Conservation (phyloP, 2,113 vertebrate species). For the Nothocercus nigrocapillus region DNA sequence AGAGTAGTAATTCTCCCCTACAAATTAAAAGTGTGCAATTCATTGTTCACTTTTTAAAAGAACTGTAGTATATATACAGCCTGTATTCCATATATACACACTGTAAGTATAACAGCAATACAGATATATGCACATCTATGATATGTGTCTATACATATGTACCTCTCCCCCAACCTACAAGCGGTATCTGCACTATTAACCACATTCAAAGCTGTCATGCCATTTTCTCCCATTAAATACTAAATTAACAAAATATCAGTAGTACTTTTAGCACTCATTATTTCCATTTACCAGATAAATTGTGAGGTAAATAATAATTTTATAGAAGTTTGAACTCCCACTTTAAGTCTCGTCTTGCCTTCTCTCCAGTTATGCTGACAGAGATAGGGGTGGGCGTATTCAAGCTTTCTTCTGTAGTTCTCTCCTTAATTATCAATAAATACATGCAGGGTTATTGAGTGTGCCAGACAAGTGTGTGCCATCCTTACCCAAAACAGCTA, state of each 20-base stretch:
- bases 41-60: neutral
- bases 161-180: neutral
- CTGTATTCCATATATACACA: neutral
- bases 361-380: neutral
- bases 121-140: neutral
- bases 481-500: conserved; percentile 89
- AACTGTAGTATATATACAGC: accelerated
- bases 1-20: conserved; percentile 91
- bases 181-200: neutral
- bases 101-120: neutral
- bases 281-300: neutral
- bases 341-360: neutral
- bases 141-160: neutral
- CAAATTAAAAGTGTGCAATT: neutral
- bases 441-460: neutral
- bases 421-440: neutral
- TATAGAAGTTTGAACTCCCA: neutral
- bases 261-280: neutral
- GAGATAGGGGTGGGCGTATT: neutral
- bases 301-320: neutral
- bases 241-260: neutral
- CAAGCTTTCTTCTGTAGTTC: too few species aligned
- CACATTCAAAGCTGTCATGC: neutral
- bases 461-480: neutral
- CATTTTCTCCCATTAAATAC: neutral